phyloP scores from a whole-genome alignment of 2,888 invertebrate species.

The Adineta ricciae region DNA sequence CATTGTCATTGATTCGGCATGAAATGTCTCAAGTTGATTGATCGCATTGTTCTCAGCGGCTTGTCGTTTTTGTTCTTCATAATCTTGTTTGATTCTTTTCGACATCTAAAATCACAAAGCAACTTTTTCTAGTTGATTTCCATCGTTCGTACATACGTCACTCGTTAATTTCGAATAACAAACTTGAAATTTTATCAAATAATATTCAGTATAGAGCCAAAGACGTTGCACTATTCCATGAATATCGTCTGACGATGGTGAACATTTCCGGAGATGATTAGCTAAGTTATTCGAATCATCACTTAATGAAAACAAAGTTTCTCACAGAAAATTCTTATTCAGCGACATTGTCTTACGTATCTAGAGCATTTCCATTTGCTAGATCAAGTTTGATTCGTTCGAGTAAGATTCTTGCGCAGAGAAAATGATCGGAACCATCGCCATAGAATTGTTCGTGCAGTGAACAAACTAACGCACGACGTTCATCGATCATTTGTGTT shows the following conservation, averaged over 20 bases:
- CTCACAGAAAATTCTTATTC: neutral
- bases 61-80: slow-evolving; percentile 18
- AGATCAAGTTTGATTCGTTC: slow-evolving; percentile 1
- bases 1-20: slow-evolving; percentile 18
- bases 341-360: neutral
- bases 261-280: slow-evolving; percentile 9
- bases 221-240: neutral
- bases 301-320: neutral
- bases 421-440: slow-evolving; percentile 10
- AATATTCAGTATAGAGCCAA: neutral
- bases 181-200: slow-evolving; percentile 20
- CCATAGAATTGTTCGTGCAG: neutral
- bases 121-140: neutral
- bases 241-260: neutral
- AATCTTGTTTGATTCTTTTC: neutral
- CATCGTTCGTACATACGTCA: neutral
- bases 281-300: slow-evolving; percentile 10
- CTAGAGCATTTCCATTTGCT: neutral
- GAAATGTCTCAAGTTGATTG: slow-evolving; percentile 14
- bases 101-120: neutral
- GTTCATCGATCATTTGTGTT: neutral
- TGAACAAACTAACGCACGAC: neutral
- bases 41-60: neutral
- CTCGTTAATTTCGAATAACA: neutral
- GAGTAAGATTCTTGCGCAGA: neutral